Evolutionary conservation across 1,140 invertebrate species (phyloP), one percentile per base, ranked within the genome.

Genomic region (Caenorhabditis remanei): DNA sequence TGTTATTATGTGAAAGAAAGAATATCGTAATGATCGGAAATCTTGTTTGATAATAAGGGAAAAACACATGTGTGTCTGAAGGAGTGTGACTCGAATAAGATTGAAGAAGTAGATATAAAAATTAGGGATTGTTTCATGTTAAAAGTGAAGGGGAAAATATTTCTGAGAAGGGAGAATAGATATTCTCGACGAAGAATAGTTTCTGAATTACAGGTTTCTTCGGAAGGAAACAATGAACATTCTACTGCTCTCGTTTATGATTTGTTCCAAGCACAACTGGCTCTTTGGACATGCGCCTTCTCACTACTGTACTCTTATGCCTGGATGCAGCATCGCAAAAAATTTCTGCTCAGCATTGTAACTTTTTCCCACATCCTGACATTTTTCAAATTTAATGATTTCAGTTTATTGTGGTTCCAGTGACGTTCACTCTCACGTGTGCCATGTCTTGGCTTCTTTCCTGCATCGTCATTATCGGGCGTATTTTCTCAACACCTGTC

Each of bases 201-300:
- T 7, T 40, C 40, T 13, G 6, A 4, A 16, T 86, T 86, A 53
- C 85, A 86, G 85, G 79, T 86, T 4, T 86, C 85, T 13, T 75
- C 65, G 11, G 85, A 86, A 48, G 71, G 63, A 21, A 50, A 24
- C 24, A 82, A 50, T 55, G 85, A 86, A 53, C 55, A 48, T 16
- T 43, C 32, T 24, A 75, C 83, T 5, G 87, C 87, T 8, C 43
- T 87, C 32, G 9, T 85, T 71, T 85, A 65, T 46, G 87, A 87
- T 63, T 21, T 87, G 19, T 48, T 83, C 21, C 87, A 87, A 79
- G 88, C 88, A 9, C 86, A 89, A 55, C 40, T 89, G 32, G 86
- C 88, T 5, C 65, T 89, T 2, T 89, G 88, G 88, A 89, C 88
- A n/a, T 85, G 83, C 50, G 88, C 89, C 13, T 88, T 88, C 43